Evolutionary conservation across 2,797 vertebrate species (phyloP).

Genomic region (Ctenochaetus hawaiiensis): DNA sequence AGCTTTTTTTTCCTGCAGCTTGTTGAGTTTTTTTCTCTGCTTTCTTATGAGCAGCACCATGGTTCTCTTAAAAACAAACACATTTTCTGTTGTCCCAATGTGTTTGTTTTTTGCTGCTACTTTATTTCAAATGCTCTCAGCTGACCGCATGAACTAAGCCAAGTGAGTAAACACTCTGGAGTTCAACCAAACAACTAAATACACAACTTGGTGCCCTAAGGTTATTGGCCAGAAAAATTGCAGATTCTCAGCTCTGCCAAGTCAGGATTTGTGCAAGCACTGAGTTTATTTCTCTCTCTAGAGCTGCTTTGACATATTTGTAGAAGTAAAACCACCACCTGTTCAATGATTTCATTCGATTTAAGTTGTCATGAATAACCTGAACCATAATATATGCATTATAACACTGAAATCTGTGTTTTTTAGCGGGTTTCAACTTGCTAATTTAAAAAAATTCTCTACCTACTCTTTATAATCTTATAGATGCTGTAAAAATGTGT

Average conservation of each 20-base stretch:
- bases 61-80: not conserved
- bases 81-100: conserved; percentile 5
- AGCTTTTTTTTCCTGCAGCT: conserved; percentile 1
- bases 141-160: conserved; percentile 18
- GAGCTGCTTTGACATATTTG: conserved; percentile 14
- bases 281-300: not conserved
- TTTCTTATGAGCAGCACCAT: not conserved
- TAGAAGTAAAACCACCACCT: conserved; percentile 7
- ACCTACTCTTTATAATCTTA: too few relatives aligned
- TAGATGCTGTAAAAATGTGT: too few relatives aligned
- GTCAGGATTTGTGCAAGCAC: conserved; percentile 16
- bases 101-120: conserved; percentile 28
- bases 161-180: conserved; percentile 24
- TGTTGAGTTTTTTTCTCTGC: not conserved
- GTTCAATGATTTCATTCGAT: not conserved
- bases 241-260: not conserved
- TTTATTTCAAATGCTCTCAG: conserved; percentile 33
- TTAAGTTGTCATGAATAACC: too few relatives aligned
- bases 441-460: too few relatives aligned
- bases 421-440: too few relatives aligned
- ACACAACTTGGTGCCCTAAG: conserved; percentile 7
- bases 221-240: conserved; percentile 1
- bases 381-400: too few relatives aligned
- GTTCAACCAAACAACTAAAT: conserved; percentile 20
- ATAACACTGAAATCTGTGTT: too few relatives aligned